Evolutionary conservation across 2,888 invertebrate genomes (phyloP).

Genomic region (Eupsilia transversa): DNA sequence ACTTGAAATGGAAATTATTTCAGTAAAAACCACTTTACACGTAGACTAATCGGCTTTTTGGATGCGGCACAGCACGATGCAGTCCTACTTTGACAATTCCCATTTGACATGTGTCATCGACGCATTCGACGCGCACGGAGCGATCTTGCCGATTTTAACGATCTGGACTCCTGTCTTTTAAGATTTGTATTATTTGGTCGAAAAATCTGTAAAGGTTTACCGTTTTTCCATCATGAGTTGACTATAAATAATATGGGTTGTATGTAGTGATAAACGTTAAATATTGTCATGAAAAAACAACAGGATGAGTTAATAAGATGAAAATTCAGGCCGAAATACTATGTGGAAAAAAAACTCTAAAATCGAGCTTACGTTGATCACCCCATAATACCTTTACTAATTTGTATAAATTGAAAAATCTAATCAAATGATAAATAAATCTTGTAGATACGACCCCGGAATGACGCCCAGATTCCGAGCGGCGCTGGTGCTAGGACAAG

Average conservation of each 20-base stretch:
- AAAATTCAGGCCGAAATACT: background rate
- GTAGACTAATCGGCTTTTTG: constrained; percentile 51
- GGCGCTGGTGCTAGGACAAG: no score
- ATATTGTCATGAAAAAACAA: background rate
- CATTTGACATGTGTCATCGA: constrained; percentile 35
- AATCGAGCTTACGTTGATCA: background rate
- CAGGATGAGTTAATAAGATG: background rate
- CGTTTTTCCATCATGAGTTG: background rate
- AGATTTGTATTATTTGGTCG: background rate
- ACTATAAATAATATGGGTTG: background rate
- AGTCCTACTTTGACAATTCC: constrained; percentile 31
- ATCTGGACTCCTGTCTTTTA: constrained; percentile 39
- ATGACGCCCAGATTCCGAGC: no score
- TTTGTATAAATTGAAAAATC: no score
- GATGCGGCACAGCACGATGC: constrained; percentile 43
- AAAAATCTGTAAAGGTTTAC: background rate
- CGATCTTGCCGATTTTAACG: background rate
- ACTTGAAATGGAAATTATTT: constrained; percentile 20
- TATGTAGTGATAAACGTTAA: background rate
- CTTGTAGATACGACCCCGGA: no score
- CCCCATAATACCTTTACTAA: no score
- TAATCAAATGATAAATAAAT: no score
- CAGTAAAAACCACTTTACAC: constrained; percentile 44
- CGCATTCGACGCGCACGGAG: background rate
- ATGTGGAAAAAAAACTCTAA: background rate